These are phyloP conservation scores for Temnopleurus reevesii DNA, from an alignment of 53 echinoderm and acorn worm genomes.

Conservation along the genomic window DNA sequence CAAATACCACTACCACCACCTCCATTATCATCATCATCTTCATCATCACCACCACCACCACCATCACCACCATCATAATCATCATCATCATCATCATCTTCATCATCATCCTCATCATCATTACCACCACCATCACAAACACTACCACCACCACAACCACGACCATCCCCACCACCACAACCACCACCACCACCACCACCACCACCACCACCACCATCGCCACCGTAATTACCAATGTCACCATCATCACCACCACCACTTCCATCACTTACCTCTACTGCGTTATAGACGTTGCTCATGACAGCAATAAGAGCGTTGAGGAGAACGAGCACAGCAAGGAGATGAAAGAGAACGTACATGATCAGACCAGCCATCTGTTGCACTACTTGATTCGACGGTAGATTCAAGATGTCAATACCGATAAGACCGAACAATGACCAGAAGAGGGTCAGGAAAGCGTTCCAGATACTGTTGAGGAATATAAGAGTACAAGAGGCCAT, in stretches of 20 bases:
- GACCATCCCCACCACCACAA: no score
- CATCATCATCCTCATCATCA: no score
- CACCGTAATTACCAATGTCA: neutral
- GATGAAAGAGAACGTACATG: conserved; percentile 66
- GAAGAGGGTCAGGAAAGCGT: conserved; percentile 51
- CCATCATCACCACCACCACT: neutral
- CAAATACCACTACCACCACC: no score
- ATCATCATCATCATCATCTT: no score
- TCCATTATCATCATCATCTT: no score
- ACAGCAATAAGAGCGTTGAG: conserved; percentile 89
- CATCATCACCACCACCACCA: no score
- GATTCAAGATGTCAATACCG: conserved; percentile 25
- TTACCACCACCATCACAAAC: no score
- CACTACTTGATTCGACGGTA: conserved; percentile 55
- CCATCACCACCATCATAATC: no score
- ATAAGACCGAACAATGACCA: conserved; percentile 78
- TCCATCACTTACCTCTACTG: conserved; percentile 64
- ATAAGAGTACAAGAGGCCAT: neutral
- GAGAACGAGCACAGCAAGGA: conserved; percentile 74
- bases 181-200: no score
- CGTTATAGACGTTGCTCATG: conserved; percentile 88
- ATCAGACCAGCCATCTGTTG: conserved; percentile 61
- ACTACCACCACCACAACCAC: no score
- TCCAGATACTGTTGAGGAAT: neutral
- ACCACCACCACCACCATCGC: neutral